Base-by-base conservation (phyloP, 2,797 vertebrate species). In the Artibeus lituratus region DNA sequence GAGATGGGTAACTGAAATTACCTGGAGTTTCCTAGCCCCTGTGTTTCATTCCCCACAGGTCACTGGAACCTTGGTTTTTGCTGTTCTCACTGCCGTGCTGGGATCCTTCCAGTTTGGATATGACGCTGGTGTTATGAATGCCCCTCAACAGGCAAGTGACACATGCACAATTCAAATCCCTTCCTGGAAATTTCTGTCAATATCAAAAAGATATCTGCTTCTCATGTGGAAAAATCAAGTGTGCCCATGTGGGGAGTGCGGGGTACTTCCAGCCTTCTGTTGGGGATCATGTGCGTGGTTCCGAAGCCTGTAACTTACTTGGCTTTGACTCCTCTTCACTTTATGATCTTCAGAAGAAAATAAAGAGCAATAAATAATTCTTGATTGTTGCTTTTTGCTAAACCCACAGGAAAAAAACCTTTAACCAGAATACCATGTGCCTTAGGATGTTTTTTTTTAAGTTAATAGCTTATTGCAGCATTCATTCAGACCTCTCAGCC, bases 41-140 rank as follows among this genome's bases (percentile, higher is more conserved):
- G 19, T 97, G 90, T 83, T 85, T 92, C 53, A 95, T 62, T 96
- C 82, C 29, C 98, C 99, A 98, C 99, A 99, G 97, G 94, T 99
- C 80, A 99, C 99, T 0, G 98, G 99, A 57, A 99, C 99, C 0
- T 94, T 99, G 92, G 92, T 99, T 47, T 93, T 99, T 77, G 98
- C 99, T 0, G 99, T 99, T 97, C 99, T 99, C 96, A 99, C 99
- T 0, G 99, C 99, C 0, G 98, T 98, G 14, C 98, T 99, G 42
- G 99, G 99, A 9, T 99, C 99, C 82, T 99, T 99, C 97, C 99
- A 99, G 98, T 99, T 98, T 0, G 99, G 99, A 74, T 99, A 99
- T 97, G 99, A 99, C 94, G 97, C 99, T 35, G 99, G 99, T 16
- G 99, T 99, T 96, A 99, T 99, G 97, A 99, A 99, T 0, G 99